These are phyloP conservation scores for Spheniscus humboldti DNA, from an alignment of 2,797 vertebrate genomes.

Conservation along the genomic window DNA sequence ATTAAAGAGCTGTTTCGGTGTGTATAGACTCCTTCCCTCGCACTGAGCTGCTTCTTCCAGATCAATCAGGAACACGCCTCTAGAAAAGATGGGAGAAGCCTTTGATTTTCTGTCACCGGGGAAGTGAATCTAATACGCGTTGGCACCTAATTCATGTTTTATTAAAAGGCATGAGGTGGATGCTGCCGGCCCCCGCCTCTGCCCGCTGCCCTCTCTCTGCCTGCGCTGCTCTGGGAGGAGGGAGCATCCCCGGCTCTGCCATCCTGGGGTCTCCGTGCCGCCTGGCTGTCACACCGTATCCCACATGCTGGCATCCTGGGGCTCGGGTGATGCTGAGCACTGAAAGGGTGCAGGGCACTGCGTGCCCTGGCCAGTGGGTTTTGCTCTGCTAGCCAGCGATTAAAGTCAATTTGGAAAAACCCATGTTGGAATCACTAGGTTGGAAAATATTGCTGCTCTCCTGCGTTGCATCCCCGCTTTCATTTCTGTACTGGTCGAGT, in stretches of 20 bases:
- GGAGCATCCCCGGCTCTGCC: fast-evolving
- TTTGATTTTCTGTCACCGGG: slow-evolving; percentile 72
- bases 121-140: slow-evolving; percentile 65
- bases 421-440: fast-evolving
- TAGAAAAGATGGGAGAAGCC: slow-evolving; percentile 71
- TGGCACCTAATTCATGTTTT: slow-evolving; percentile 74
- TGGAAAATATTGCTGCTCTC: background rate
- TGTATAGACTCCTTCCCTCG: slow-evolving; percentile 65
- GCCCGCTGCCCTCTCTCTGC: background rate
- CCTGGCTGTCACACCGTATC: background rate
- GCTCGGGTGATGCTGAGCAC: background rate
- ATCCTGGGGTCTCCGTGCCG: fast-evolving
- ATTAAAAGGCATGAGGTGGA: slow-evolving; percentile 68
- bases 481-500: background rate
- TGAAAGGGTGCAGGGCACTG: fast-evolving
- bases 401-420: background rate
- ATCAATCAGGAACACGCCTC: slow-evolving; percentile 67
- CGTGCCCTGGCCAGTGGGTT: fast-evolving
- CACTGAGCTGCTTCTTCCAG: slow-evolving; percentile 60
- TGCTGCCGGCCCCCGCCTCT: slow-evolving; percentile 3
- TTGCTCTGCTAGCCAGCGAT: background rate
- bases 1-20: slow-evolving; percentile 75
- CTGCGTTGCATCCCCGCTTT: background rate
- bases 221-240: fast-evolving
- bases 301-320: fast-evolving